Evolutionary conservation across 2,888 invertebrate genomes (phyloP).

Genomic region (Calliopum simillimum): DNA sequence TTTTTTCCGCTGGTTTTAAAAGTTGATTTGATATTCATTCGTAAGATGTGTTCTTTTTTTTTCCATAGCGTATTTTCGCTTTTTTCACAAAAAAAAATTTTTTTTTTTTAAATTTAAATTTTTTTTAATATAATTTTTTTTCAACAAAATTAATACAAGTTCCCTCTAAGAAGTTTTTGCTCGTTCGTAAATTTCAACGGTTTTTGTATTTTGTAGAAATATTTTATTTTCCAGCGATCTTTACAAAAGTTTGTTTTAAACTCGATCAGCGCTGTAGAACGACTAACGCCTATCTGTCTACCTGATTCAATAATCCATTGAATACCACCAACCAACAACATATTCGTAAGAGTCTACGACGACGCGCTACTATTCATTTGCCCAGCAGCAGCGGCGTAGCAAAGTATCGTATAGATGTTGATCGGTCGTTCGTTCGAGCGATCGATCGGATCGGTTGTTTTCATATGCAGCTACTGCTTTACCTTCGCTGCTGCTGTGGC

Average conservation of each 20-base stretch:
- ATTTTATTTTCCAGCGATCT: conserved; percentile 47
- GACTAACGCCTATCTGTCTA: conserved; percentile 69
- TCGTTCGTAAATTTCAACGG: too few relatives aligned
- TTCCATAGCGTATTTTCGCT: neutral
- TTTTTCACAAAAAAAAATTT: neutral
- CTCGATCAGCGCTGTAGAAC: conserved; percentile 68
- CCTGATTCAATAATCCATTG: conserved; percentile 64
- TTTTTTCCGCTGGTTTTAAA: conserved; percentile 23
- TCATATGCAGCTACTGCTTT: conserved; percentile 38
- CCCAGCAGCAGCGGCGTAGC: neutral
- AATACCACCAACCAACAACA: conserved; percentile 38
- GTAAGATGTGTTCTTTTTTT: conserved; percentile 5
- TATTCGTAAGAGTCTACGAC: too few relatives aligned
- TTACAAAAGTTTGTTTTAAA: conserved; percentile 63
- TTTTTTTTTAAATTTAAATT: conserved; percentile 29
- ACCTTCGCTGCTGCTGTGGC: conserved; percentile 28
- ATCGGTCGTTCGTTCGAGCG: conserved; percentile 20
- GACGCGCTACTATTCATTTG: neutral
- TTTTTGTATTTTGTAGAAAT: too few relatives aligned
- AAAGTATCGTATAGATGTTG: neutral
- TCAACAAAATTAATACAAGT: too few relatives aligned
- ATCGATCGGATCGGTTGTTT: conserved; percentile 15
- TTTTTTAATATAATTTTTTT: conserved; percentile 37
- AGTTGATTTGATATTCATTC: conserved; percentile 19
- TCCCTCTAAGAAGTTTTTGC: too few relatives aligned